Base-by-base conservation (phyloP, 2,888 invertebrate genomes). In the Silvanus unidentatus region DNA sequence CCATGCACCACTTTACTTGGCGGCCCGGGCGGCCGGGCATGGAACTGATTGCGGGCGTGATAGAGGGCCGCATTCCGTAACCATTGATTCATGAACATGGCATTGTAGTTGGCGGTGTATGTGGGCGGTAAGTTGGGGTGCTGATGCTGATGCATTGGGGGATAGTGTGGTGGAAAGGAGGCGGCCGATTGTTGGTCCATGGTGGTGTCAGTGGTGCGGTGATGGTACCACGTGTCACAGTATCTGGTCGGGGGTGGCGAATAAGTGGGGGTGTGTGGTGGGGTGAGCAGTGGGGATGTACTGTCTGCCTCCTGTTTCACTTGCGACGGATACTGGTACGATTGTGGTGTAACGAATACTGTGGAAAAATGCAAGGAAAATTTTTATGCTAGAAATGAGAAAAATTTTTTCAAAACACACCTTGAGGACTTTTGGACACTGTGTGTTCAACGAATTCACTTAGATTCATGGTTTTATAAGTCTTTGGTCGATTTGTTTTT, bases 251-350 rank as follows among this genome's bases (percentile, higher is more conserved):
- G 39, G 54, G 68, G 64, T n/a, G 69, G 62, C 41, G 64, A 53
- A 45, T 77, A 84, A 42, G 85, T 84, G 63, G 86, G 85, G 58
- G 85, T 85, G 57, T 81, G 82, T 10, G 86, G 86, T 35, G 86
- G 85, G 54, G 86, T 86, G 54, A 85, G 74, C 57, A 86, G 75
- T 9, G 73, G 71, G 11, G 72, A 72, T 8, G 71, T 68, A 32
- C 32, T 69, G 49, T 71, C 68, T 2, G 70, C 67, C 53, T 72
- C 71, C 50, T 70, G 67, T 49, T 71, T 71, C 11, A 69, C 60
- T 48, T 69, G 59, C 4, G 52, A 48, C 22, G 22, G 22, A 22
- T 5, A 22, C 22, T 22, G 22, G 8, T 22, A 22, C 8, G 22
- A 5, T 22, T 3, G 22, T 8, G 22, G 22, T 8, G 22, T 5